Evolutionary conservation across 2,888 invertebrate genomes (phyloP).

Genomic region (Globia sparganii): DNA sequence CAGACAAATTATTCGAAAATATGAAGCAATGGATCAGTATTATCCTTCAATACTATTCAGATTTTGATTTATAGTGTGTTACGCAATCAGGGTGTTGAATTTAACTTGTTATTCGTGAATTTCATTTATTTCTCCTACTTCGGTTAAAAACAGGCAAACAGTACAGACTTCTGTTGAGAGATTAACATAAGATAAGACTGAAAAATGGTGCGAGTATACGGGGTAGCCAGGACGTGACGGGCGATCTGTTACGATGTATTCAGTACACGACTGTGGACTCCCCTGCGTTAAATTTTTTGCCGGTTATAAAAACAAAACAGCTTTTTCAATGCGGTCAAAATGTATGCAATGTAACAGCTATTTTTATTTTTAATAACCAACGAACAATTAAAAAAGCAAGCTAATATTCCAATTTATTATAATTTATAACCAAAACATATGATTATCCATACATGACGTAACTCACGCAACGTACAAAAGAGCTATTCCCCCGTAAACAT

Average conservation of each 20-base stretch:
- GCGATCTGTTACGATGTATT: neutral
- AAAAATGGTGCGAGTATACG: neutral
- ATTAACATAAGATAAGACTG: neutral
- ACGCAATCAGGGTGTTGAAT: too few relatives aligned
- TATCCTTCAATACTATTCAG: too few relatives aligned
- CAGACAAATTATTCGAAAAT: too few relatives aligned
- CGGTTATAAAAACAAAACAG: neutral
- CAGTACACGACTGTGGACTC: too few relatives aligned
- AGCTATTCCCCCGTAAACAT: constrained; percentile 5
- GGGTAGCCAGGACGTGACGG: neutral
- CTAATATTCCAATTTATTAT: constrained; percentile 7
- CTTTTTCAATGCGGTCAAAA: neutral
- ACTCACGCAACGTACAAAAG: constrained; percentile 25
- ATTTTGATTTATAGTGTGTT: too few relatives aligned
- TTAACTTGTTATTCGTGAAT: neutral
- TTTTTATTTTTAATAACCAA: neutral
- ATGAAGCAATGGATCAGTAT: too few relatives aligned
- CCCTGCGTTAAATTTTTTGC: neutral
- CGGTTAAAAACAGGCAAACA: neutral
- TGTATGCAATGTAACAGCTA: neutral
- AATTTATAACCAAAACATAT: neutral
- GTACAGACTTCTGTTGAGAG: neutral
- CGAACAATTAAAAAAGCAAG: neutral
- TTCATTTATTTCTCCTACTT: neutral
- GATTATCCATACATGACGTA: constrained; percentile 15